Percentiles rank a stretch among this genome's conserved stretches.
Evolutionary conservation across 2,888 invertebrate species (phyloP).

Genomic region (Sabatieria punctata): DNA sequence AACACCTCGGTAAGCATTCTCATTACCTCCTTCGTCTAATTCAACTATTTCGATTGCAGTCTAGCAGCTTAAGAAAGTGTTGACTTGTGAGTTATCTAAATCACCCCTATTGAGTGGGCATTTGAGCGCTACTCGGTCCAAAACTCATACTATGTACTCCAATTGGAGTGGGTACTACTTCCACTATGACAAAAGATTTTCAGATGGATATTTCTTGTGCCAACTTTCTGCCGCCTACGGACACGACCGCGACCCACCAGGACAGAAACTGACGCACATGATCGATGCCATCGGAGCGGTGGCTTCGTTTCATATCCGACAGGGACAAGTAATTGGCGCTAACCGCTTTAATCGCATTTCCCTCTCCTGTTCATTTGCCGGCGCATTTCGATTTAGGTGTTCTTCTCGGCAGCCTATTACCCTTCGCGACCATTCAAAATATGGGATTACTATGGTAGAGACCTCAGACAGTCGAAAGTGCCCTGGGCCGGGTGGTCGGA

Average conservation of each 20-base stretch:
- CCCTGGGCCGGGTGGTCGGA: constrained; percentile 24
- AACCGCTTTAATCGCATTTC: no score
- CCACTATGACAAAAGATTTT: no score
- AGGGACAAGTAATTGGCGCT: constrained; percentile 17
- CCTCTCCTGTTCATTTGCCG: neutral
- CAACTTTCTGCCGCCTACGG: constrained; percentile 30
- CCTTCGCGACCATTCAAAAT: constrained; percentile 28
- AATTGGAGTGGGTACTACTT: no score
- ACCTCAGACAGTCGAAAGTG: constrained; percentile 19
- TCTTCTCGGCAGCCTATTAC: constrained; percentile 29
- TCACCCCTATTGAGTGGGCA: no score
- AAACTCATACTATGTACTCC: no score
- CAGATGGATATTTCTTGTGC: constrained; percentile 30
- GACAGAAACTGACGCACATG: constrained; percentile 26
- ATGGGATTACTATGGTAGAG: constrained; percentile 30
- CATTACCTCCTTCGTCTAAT: no score
- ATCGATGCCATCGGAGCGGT: constrained; percentile 30
- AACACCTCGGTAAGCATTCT: no score
- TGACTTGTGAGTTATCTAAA: no score
- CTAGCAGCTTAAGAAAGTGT: no score
- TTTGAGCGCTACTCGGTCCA: no score
- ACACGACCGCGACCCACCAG: constrained; percentile 20
- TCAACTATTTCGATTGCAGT: no score
- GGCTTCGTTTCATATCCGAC: constrained; percentile 25
- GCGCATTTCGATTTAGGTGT: constrained; percentile 14